Evolutionary conservation across 1,140 invertebrate species (phyloP).

Genomic region (Scaptomyza graminum): DNA sequence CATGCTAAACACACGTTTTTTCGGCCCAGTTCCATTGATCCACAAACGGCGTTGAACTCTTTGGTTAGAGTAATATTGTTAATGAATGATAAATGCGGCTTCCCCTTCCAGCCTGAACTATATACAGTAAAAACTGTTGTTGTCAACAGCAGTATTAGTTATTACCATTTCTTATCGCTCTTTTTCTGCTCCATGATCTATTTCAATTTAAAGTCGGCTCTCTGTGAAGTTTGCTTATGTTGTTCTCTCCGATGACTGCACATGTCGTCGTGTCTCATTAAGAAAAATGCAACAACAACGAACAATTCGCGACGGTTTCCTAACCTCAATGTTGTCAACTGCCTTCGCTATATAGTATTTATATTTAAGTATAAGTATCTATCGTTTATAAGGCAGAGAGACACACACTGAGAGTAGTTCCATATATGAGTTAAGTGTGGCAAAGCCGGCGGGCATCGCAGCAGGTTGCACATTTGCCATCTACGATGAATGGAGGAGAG

Average conservation of each 20-base stretch:
- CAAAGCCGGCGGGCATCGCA: slow-evolving; percentile 18
- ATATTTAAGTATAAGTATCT: slow-evolving; percentile 4
- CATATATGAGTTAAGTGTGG: slow-evolving; percentile 68
- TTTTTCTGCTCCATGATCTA: slow-evolving; percentile 5
- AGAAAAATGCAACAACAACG: slow-evolving; percentile 27
- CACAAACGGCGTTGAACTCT: slow-evolving; percentile 28
- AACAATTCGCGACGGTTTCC: slow-evolving; percentile 64
- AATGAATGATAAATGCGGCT: slow-evolving; percentile 53
- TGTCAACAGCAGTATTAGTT: slow-evolving; percentile 8
- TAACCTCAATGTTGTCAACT: slow-evolving; percentile 68
- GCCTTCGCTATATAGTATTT: slow-evolving; percentile 7
- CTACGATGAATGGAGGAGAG: slow-evolving; percentile 12
- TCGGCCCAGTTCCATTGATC: slow-evolving; percentile 46
- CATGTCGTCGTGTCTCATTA: slow-evolving; percentile 67
- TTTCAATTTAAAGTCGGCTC: slow-evolving; percentile 55
- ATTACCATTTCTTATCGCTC: slow-evolving; percentile 72
- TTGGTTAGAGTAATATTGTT: slow-evolving; percentile 60
- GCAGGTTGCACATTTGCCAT: slow-evolving; percentile 57
- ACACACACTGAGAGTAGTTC: slow-evolving; percentile 11
- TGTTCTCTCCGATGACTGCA: slow-evolving; percentile 37
- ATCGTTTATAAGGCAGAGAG: not conserved
- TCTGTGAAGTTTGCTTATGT: slow-evolving; percentile 31
- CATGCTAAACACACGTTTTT: not conserved
- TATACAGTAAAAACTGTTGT: slow-evolving; percentile 2
- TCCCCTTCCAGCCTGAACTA: not conserved